Conservation (phyloP, 2,888 invertebrate genomes). For the Smittia aterrima region DNA sequence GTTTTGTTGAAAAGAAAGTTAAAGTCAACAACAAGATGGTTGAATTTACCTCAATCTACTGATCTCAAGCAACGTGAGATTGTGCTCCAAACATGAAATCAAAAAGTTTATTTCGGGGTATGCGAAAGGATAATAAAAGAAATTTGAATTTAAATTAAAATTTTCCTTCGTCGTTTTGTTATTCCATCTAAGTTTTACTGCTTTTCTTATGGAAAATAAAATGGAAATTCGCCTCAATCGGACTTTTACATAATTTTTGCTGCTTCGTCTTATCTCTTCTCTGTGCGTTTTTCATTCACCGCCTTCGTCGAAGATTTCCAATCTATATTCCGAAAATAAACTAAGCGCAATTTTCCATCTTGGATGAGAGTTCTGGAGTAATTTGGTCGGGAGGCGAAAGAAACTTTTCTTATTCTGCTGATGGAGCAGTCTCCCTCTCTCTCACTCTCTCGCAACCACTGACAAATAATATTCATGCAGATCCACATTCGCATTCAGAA, state of each 20-base stretch:
- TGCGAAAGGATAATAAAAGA: conserved; percentile 40
- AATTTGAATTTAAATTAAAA: conserved; percentile 42
- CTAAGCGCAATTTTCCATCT: conserved; percentile 6
- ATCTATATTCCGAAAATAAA: conserved; percentile 32
- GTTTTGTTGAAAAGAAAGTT: conserved; percentile 29
- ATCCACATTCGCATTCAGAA: too few species aligned
- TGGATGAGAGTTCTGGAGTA: background rate
- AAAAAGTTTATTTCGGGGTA: conserved; percentile 36
- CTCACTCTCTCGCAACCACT: too few species aligned
- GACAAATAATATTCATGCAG: too few species aligned
- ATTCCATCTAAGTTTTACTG: background rate
- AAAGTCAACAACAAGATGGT: conserved; percentile 14
- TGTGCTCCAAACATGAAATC: conserved; percentile 32
- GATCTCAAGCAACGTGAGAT: too few species aligned
- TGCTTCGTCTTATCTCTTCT: background rate
- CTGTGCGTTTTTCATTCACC: conserved; percentile 16
- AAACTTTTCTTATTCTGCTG: background rate
- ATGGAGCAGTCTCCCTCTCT: background rate
- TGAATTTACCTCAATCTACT: background rate
- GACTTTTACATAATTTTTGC: conserved; percentile 39
- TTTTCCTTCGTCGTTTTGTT: conserved; percentile 35
- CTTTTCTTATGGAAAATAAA: conserved; percentile 15
- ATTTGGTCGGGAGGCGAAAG: background rate
- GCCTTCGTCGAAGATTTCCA: conserved; percentile 7
- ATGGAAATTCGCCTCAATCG: conserved; percentile 34